A percentile compares a stretch with the other conserved stretches of the same genome.
Evolutionary conservation across 2,888 invertebrate genomes (phyloP).

Genomic region (Hololepta plana): DNA sequence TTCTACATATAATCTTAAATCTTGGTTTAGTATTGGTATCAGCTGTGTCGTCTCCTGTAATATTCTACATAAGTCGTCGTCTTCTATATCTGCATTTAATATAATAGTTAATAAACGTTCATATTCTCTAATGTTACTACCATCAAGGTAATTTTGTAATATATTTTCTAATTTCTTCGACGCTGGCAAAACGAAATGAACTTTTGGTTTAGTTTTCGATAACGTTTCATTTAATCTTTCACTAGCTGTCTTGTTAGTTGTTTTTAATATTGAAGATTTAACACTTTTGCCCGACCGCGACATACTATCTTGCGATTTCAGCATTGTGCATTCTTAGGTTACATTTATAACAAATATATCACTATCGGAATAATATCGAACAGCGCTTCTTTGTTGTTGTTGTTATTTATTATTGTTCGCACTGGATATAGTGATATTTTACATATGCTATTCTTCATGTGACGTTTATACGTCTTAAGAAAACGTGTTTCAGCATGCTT

Average conservation of each 20-base stretch:
- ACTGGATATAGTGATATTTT: too few species aligned
- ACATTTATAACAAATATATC: too few species aligned
- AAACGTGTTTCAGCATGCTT: too few species aligned
- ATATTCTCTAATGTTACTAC: slow-evolving; percentile 27
- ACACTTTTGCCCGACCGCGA: neutral
- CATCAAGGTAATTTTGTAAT: slow-evolving; percentile 25
- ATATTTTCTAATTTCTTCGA: slow-evolving; percentile 28
- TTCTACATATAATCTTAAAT: slow-evolving; percentile 39
- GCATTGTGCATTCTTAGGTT: too few species aligned
- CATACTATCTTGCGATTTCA: too few species aligned
- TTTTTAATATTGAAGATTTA: slow-evolving; percentile 11
- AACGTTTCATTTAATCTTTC: slow-evolving; percentile 10
- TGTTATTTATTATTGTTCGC: too few species aligned
- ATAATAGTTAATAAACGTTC: slow-evolving; percentile 32
- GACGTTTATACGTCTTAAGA: too few species aligned
- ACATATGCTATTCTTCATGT: too few species aligned
- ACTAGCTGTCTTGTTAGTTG: slow-evolving; percentile 9
- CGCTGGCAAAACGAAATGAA: slow-evolving; percentile 30
- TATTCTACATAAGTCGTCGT: slow-evolving; percentile 35
- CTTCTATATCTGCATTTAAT: slow-evolving; percentile 32
- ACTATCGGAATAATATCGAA: too few species aligned
- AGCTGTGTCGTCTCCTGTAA: slow-evolving; percentile 36
- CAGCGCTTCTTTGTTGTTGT: too few species aligned
- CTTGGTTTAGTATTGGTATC: slow-evolving; percentile 36
- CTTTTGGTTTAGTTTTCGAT: slow-evolving; percentile 14